Percentiles rank a stretch among this genome's conserved stretches.
Evolutionary conservation across 2,797 vertebrate genomes (phyloP).

Genomic region (Lates japonicus): DNA sequence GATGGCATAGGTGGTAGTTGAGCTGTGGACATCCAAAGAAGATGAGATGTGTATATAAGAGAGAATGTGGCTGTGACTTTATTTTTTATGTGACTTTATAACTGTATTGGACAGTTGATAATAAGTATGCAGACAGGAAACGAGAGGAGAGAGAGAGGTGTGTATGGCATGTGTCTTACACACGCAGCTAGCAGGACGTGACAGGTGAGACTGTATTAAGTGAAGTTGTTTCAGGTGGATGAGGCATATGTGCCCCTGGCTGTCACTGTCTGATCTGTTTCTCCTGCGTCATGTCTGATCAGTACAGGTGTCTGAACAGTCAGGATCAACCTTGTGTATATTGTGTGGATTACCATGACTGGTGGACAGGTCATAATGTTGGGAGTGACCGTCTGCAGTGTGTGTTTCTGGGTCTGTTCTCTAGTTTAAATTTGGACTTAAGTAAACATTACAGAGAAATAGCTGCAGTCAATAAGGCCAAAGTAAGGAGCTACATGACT

Average conservation of each 20-base stretch:
- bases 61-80: neutral
- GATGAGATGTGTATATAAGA: neutral
- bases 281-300: slow-evolving; percentile 11
- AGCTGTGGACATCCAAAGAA: neutral
- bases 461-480: neutral
- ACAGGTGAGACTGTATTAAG: slow-evolving; percentile 14
- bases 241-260: slow-evolving; percentile 6
- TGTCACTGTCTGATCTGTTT: slow-evolving; percentile 41
- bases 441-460: neutral
- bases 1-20: neutral
- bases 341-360: slow-evolving; percentile 12
- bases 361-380: neutral
- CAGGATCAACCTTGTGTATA: slow-evolving; percentile 38
- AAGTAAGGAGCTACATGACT: neutral
- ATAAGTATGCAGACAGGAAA: neutral
- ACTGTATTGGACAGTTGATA: neutral
- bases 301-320: slow-evolving; percentile 12
- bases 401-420: neutral
- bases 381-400: neutral
- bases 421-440: neutral
- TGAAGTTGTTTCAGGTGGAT: slow-evolving; percentile 22
- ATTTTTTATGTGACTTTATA: neutral
- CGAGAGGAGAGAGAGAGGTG: neutral
- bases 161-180: neutral
- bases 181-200: neutral